Evolutionary conservation across 2,888 invertebrate genomes (phyloP), one percentile per base, ranked within the genome.

Genomic region (Chrysodeixis includens): DNA sequence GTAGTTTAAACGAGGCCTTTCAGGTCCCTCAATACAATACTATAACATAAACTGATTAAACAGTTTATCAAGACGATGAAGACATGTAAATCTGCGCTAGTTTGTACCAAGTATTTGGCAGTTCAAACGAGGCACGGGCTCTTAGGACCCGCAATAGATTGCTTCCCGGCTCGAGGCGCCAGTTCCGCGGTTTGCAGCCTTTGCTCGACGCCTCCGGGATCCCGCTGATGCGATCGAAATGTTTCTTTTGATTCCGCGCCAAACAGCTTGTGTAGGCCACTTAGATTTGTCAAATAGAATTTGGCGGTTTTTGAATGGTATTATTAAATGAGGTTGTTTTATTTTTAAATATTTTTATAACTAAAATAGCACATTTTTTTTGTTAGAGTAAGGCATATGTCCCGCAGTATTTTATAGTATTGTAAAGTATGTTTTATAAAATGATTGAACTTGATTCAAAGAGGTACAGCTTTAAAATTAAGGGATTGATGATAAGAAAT

Each of bases 111-210:
- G n/a, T 40, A 40, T 40, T 57, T 14, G 18, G 49, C 20, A 67
- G 75, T 79, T 72, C 71, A 78, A 87, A 86, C 81, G 76, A 78
- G 71, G 71, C 82, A 70, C 46, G 52, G 30, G 54, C 71, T 56
- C 49, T 62, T 66, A 71, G 76, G 75, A 71, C 60, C 59, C 72
- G 71, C 78, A 77, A 83, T 85, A 87, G 86, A 89, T 89, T 87
- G 86, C 83, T 83, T 84, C 78, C 79, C 75, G 66, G 78, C 85
- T 78, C 68, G 74, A 55, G 83, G 87, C 84, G 78, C 67, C 63
- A 65, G 71, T 71, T 75, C 70, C 67, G 81, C 72, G 79, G 73
- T 72, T 74, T 71, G 26, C 73, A 67, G 71, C 74, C 71, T 77
- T 74, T 69, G 54, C 74, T 66, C 60, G 56, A 55, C 60, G 69